Conservation (phyloP, 2,797 vertebrate genomes). For the Megalops cyprinoides region DNA sequence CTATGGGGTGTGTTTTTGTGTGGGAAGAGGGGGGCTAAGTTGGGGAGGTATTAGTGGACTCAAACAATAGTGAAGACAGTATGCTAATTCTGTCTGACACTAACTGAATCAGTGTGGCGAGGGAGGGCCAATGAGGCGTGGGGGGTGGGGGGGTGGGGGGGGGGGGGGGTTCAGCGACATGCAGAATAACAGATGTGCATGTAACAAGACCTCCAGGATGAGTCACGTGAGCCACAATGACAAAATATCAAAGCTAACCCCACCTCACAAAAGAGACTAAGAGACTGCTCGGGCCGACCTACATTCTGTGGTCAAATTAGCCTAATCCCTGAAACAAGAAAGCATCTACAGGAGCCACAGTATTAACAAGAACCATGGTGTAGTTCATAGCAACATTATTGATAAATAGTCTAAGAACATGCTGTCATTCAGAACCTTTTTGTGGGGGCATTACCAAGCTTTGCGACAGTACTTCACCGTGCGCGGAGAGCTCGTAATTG, state of each 20-base stretch:
- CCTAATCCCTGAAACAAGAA: not conserved
- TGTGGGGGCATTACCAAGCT: too few relatives aligned
- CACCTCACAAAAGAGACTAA: conserved; percentile 22
- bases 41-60: conserved; percentile 26
- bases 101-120: conserved; percentile 28
- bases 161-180: not conserved
- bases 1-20: conserved; percentile 15
- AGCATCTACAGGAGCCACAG: not conserved
- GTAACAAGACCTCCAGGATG: conserved; percentile 11
- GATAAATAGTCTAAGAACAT: not conserved
- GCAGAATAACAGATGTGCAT: not conserved
- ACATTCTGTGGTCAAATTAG: conserved; percentile 16
- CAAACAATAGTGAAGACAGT: conserved; percentile 33
- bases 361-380: not conserved
- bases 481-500: too few relatives aligned
- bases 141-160: not conserved
- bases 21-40: not conserved
- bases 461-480: too few relatives aligned
- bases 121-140: conserved; percentile 15
- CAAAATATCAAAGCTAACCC: conserved; percentile 20
- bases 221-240: conserved; percentile 18
- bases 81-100: conserved; percentile 37
- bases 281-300: not conserved
- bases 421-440: too few relatives aligned
- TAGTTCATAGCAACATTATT: not conserved